Conservation (phyloP, 2,113 vertebrate species). For the Chaetura pelagica region DNA sequence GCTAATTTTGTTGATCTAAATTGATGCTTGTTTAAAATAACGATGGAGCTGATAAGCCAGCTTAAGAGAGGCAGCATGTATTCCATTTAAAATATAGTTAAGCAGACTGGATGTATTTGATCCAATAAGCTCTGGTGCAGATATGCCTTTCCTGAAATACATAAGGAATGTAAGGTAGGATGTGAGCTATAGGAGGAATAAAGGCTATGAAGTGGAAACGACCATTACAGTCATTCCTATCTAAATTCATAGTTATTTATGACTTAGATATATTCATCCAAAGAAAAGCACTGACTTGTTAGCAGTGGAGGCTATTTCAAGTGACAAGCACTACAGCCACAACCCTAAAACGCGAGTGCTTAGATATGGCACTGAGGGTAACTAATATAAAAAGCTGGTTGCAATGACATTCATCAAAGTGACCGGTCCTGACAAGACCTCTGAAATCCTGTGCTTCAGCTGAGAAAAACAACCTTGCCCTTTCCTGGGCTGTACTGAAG, state of each 20-base stretch:
- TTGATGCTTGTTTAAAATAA: background rate
- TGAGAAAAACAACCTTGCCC: background rate
- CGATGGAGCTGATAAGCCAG: background rate
- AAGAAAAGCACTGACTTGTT: background rate
- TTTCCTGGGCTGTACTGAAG: background rate
- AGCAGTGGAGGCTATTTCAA: background rate
- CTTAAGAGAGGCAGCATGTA: background rate
- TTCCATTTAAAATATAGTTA: background rate
- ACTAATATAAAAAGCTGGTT: background rate
- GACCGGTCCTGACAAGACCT: background rate
- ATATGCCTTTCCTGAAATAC: background rate
- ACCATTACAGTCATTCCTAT: background rate
- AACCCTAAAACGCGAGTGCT: background rate
- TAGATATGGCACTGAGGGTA: background rate
- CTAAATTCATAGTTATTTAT: background rate
- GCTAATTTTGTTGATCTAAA: background rate
- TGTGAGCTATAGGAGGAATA: background rate
- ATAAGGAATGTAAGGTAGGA: background rate
- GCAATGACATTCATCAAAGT: background rate
- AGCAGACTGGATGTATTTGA: background rate
- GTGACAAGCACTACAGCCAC: background rate
- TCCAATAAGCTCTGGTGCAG: background rate
- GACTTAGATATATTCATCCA: background rate
- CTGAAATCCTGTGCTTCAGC: background rate
- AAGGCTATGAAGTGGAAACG: background rate